Evolutionary conservation across 1,140 invertebrate genomes (phyloP), one percentile per base, ranked within the genome.

Genomic region (Diploscapter pachys): DNA sequence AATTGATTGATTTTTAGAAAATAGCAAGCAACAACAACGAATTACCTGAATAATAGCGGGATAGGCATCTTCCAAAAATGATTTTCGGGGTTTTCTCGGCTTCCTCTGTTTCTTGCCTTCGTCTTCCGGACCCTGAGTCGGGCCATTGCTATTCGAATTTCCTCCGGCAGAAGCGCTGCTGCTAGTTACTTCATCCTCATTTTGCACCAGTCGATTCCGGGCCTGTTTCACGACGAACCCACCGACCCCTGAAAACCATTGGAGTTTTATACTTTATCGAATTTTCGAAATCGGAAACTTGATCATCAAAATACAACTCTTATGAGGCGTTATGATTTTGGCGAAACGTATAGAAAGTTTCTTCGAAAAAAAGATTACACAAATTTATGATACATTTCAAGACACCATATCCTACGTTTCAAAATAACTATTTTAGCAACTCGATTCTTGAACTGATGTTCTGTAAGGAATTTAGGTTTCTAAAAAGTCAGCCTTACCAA

Each of bases 31-130:
- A 73, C n/a, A 77, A 78, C 53, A 68, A 2, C 31, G 31, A 31
- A 11, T 67, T 80, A 90, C 89, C 84, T 90, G 89, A 69, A 91
- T 90, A 82, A 96, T 96, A 0, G 91, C 89, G 3, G 96, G 96
- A 87, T 95, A 98, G 77, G 90, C 92, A 86, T 98, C 95, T 83
- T 93, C 92, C 3, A 98, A 86, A 85, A 94, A 93, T 65, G 92
- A 94, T 83, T 95, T 90, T 87, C 94, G 94, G 73, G 92, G 90
- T 66, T 92, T 90, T 73, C 91, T 89, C 5, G 92, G 91, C 82
- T 93, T 52, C 67, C 76, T 76, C 72, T 73, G 54, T 68, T 76
- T 79, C 74, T 63, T 69, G 4, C 77, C 78, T 11, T 78, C 76
- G 8, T 62, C 71, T 6, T 73, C 66, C 52, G 63, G 49, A 9